Evolutionary conservation across 1,140 invertebrate genomes (phyloP).

Genomic region (Eulimnadia texana): DNA sequence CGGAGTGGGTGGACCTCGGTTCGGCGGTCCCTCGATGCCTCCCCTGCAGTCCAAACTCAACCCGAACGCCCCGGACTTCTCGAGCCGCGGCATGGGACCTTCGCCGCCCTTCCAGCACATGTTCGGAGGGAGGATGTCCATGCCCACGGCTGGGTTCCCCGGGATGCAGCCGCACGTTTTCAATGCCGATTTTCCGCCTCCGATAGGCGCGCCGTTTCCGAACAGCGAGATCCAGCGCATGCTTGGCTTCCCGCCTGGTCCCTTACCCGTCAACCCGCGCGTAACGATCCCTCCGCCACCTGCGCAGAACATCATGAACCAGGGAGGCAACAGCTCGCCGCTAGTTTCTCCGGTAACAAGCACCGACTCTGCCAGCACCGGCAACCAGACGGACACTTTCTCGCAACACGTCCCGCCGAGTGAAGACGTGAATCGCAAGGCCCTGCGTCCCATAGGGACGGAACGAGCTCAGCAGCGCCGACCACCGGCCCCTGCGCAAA

Average conservation of each 20-base stretch:
- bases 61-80: constrained; percentile 72
- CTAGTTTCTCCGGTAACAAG: not conserved
- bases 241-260: constrained; percentile 8
- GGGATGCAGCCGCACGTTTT: not conserved
- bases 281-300: not conserved
- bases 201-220: constrained; percentile 11
- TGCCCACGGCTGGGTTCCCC: constrained; percentile 4
- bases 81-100: not conserved
- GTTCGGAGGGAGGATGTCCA: not conserved
- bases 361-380: not conserved
- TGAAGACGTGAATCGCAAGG: not conserved
- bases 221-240: constrained; percentile 3
- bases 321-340: not conserved
- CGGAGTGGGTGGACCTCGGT: constrained; percentile 4
- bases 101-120: constrained; percentile 1
- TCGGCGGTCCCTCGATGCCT: constrained; percentile 19
- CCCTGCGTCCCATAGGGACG: constrained; percentile 8
- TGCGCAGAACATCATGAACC: not conserved
- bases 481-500: constrained; percentile 3
- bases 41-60: constrained; percentile 54
- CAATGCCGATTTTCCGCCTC: constrained; percentile 9
- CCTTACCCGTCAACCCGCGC: not conserved
- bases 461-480: constrained; percentile 6
- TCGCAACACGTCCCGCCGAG: constrained; percentile 5
- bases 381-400: not conserved